phyloP scores from a whole-genome alignment of 2,113 vertebrate genomes.

The Microtus oregoni region DNA sequence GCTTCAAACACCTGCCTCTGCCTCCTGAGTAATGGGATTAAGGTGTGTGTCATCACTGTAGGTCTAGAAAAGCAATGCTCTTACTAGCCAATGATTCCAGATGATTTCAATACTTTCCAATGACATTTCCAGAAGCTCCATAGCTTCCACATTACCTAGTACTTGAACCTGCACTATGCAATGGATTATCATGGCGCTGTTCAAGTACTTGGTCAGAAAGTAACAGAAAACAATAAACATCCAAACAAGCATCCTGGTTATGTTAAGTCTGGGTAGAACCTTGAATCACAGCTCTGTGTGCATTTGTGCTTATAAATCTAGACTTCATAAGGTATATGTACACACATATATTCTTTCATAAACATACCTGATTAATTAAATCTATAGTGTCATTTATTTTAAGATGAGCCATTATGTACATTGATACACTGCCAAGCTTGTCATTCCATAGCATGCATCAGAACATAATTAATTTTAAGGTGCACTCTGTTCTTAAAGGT shows the following conservation, averaged over 20 bases:
- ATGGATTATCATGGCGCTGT: not conserved
- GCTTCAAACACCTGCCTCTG: not conserved
- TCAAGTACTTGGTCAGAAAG: not conserved
- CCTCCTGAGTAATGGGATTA: not conserved
- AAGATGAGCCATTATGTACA: not conserved
- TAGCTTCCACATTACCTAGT: not conserved
- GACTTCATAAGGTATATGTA: not conserved
- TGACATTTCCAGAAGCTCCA: not conserved
- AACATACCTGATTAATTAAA: not conserved
- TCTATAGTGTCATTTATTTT: not conserved
- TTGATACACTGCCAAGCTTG: not conserved
- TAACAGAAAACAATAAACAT: not conserved
- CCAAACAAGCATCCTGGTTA: not conserved
- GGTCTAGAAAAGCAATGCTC: not conserved
- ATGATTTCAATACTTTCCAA: conserved; percentile 21
- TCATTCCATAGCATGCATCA: not conserved
- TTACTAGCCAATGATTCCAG: not conserved
- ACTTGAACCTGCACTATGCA: not conserved
- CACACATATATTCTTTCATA: not conserved
- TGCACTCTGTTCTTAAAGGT: not conserved
- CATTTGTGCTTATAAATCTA: not conserved
- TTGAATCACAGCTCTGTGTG: not conserved
- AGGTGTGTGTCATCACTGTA: not conserved
- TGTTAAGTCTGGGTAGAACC: not conserved
- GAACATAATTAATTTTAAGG: not conserved